phyloP scores from a whole-genome alignment of 2,113 vertebrate species.

The Muscicapa adusta region DNA sequence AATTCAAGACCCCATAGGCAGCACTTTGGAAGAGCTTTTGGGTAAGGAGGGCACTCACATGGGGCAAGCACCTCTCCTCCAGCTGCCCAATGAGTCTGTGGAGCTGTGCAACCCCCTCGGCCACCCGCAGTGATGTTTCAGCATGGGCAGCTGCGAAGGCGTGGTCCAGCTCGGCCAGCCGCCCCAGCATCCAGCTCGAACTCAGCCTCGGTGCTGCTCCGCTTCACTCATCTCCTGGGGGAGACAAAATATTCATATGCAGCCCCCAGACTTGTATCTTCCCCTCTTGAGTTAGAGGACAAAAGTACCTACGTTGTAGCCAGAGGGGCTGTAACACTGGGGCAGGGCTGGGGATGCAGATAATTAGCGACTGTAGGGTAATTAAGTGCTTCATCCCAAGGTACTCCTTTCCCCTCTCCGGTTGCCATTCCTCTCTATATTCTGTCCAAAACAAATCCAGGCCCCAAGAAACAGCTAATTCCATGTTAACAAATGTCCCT shows the following conservation, averaged over 20 bases:
- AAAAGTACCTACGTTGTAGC: neutral
- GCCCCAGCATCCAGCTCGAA: neutral
- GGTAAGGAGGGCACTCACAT: neutral
- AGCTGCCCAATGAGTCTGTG: neutral
- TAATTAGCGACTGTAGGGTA: neutral
- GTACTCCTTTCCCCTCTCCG: neutral
- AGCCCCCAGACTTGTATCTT: neutral
- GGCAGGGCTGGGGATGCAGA: too few species aligned
- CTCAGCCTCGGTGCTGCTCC: fast-evolving
- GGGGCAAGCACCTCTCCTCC: neutral
- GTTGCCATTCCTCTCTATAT: neutral
- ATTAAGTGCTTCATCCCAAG: neutral
- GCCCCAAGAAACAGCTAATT: neutral
- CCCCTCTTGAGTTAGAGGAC: neutral
- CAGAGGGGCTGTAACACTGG: fast-evolving
- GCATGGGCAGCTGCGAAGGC: neutral
- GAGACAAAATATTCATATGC: fast-evolving
- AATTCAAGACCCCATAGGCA: fast-evolving
- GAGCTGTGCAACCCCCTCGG: neutral
- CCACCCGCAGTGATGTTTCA: neutral
- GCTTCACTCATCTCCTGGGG: neutral
- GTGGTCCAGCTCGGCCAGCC: fast-evolving
- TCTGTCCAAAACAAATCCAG: neutral
- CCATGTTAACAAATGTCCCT: fast-evolving
- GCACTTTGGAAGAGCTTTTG: neutral